Conservation (phyloP, 1,140 invertebrate genomes). For the Anastrepha ludens region DNA sequence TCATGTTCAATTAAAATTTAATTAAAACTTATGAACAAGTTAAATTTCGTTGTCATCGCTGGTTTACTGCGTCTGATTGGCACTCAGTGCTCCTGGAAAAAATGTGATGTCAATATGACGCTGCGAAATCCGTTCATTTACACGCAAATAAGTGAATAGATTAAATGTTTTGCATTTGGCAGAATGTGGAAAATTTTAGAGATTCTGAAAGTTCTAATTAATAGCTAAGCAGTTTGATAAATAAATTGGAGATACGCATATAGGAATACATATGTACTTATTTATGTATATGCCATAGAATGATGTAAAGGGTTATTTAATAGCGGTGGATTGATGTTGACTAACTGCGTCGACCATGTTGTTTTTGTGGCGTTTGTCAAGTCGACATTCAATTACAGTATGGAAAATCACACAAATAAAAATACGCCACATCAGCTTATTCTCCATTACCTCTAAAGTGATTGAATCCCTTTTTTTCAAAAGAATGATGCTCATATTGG, state of each 20-base stretch:
- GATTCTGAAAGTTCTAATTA: slow-evolving; percentile 10
- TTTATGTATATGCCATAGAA: no score
- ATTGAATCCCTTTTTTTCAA: no score
- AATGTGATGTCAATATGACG: neutral
- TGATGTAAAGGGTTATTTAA: no score
- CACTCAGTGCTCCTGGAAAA: neutral
- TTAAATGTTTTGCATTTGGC: slow-evolving; percentile 10
- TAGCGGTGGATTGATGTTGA: no score
- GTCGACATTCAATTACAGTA: no score
- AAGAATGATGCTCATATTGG: neutral
- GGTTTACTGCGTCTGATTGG: neutral
- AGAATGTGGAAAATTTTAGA: neutral
- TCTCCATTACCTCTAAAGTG: no score
- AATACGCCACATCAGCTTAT: neutral
- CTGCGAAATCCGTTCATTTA: slow-evolving; percentile 16
- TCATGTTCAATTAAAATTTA: slow-evolving; percentile 53
- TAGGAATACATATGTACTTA: no score
- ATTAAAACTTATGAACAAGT: slow-evolving; percentile 41
- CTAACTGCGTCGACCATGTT: no score
- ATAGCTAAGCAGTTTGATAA: neutral
- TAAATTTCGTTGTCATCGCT: slow-evolving; percentile 21
- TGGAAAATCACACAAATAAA: no score
- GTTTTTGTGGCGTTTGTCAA: no score
- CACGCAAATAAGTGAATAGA: slow-evolving; percentile 45
- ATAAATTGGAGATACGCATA: neutral